Conservation (phyloP, 2,113 vertebrate genomes). For the Pipra filicauda region DNA sequence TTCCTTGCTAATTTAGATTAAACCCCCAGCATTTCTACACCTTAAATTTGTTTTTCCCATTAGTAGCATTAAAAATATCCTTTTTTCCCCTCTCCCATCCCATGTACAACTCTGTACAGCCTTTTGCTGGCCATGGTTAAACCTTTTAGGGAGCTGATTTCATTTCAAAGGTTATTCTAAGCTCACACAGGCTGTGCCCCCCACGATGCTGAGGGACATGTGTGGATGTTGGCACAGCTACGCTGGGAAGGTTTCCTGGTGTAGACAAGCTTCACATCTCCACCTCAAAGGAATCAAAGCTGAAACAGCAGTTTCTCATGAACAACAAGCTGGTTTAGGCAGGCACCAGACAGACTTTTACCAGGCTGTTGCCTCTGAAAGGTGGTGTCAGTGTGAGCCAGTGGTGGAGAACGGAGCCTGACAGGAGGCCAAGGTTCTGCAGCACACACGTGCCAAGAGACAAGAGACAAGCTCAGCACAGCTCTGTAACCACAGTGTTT, state of each 20-base stretch:
- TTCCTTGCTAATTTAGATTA: neutral
- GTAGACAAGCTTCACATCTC: neutral
- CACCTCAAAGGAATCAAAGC: neutral
- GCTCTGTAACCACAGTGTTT: accelerated
- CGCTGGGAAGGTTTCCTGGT: neutral
- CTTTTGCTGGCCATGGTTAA: neutral
- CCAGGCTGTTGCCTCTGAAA: neutral
- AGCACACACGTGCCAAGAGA: accelerated
- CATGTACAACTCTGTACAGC: neutral
- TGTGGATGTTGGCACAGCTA: neutral
- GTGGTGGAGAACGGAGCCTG: accelerated
- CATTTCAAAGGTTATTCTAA: neutral
- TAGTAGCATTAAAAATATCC: neutral
- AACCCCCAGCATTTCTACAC: neutral
- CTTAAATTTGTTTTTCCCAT: neutral
- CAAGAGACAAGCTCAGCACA: neutral
- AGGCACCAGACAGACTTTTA: neutral
- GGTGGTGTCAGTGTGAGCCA: neutral
- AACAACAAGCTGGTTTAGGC: neutral
- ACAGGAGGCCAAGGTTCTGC: accelerated
- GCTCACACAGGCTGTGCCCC: neutral
- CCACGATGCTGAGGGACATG: accelerated
- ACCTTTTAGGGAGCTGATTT: neutral
- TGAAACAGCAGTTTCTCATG: accelerated
- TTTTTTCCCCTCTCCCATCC: neutral